phyloP scores from a whole-genome alignment of 2,113 vertebrate species.

The Todiramphus chloris region DNA sequence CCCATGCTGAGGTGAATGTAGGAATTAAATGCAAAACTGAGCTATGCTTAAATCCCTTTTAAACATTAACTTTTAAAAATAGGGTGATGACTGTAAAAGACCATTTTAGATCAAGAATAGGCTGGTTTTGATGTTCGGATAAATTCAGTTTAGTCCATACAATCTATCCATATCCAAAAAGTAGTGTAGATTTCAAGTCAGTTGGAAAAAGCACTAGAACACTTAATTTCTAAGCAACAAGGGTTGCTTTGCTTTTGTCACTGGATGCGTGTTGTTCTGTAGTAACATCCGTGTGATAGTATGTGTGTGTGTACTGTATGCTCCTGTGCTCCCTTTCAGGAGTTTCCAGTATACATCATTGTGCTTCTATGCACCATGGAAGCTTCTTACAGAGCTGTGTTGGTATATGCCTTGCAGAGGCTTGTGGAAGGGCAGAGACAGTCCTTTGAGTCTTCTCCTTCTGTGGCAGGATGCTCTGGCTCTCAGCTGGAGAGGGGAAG shows the following conservation, averaged over 20 bases:
- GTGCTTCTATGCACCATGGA: background rate
- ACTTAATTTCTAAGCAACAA: background rate
- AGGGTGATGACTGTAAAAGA: background rate
- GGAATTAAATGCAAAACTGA: background rate
- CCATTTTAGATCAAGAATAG: background rate
- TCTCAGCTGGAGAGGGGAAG: background rate
- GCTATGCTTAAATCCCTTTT: background rate
- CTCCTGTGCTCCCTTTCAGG: background rate
- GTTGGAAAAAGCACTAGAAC: background rate
- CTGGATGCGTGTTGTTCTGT: background rate
- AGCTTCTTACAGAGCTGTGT: background rate
- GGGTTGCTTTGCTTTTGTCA: background rate
- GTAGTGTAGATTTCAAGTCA: background rate
- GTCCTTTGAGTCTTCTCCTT: background rate
- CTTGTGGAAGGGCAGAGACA: background rate
- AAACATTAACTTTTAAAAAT: background rate
- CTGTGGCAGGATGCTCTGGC: background rate
- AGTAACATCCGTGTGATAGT: background rate
- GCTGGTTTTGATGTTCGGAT: background rate
- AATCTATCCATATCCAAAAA: background rate
- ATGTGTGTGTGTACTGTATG: background rate
- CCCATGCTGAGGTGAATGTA: background rate
- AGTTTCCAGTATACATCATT: background rate
- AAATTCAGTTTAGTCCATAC: background rate
- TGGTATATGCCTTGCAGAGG: fast-evolving